These are phyloP conservation scores for Odocoileus virginianus DNA, from an alignment of 2,113 vertebrate species.

Conservation along the genomic window DNA sequence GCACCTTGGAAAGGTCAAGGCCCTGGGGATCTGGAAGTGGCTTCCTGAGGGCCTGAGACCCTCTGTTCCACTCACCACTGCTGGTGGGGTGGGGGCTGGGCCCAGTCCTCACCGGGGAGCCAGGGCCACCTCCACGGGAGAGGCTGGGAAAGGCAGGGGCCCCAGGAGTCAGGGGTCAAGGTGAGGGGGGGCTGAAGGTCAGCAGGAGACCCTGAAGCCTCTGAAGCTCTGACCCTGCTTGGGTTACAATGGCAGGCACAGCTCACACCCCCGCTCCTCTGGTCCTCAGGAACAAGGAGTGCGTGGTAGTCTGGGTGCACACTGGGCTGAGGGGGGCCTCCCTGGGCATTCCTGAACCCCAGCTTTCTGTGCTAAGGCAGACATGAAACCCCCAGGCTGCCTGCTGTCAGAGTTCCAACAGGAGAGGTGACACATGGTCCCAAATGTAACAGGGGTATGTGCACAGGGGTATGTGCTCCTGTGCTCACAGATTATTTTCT, in stretches of 20 bases:
- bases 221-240: not conserved
- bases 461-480: fast-evolving
- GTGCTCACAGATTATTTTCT: not conserved
- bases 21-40: not conserved
- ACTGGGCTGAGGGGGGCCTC: not conserved
- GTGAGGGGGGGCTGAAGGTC: no score
- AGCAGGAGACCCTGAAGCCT: not conserved
- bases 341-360: not conserved
- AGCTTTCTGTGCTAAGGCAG: not conserved
- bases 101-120: not conserved
- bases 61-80: not conserved
- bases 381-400: not conserved
- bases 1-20: not conserved
- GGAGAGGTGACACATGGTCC: not conserved
- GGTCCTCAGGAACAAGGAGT: not conserved
- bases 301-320: not conserved
- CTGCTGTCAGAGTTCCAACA: not conserved
- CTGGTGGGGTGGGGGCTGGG: no score
- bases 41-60: no score
- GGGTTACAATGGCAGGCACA: not conserved
- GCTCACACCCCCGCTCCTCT: not conserved
- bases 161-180: not conserved
- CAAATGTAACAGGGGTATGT: fast-evolving
- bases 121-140: not conserved
- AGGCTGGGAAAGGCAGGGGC: not conserved